Evolutionary conservation across 2,797 vertebrate species (phyloP).

Genomic region (Vultur gryphus): DNA sequence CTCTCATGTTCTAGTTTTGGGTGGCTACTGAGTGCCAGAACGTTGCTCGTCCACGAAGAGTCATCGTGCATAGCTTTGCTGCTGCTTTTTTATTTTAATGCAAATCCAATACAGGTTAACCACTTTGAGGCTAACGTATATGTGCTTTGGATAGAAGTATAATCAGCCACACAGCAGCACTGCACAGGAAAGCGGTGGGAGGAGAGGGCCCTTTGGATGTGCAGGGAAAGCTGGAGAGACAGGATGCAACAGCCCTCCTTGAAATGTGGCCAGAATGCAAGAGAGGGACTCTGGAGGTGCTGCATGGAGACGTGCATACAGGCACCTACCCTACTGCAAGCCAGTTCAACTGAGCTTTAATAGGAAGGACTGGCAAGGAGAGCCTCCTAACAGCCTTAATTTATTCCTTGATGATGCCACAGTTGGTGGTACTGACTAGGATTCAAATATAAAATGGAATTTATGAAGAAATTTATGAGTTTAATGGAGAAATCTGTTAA

Average conservation of each 20-base stretch:
- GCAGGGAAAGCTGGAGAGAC: not conserved
- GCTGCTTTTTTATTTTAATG: not conserved
- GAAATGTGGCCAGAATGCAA: not conserved
- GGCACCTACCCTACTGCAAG: not conserved
- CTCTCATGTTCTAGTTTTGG: not conserved
- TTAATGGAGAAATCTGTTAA: slow-evolving; percentile 63
- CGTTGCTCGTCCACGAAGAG: rapidly evolving
- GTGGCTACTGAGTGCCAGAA: not conserved
- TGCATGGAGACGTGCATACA: not conserved
- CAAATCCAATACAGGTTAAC: not conserved
- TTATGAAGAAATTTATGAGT: slow-evolving; percentile 59
- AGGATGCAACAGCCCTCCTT: not conserved
- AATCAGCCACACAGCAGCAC: not conserved
- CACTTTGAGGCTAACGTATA: not conserved
- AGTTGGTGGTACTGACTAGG: slow-evolving; percentile 40
- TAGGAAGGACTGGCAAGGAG: not conserved
- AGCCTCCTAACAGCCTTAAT: slow-evolving; percentile 1
- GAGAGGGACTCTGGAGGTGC: not conserved
- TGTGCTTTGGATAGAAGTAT: not conserved
- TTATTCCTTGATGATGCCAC: slow-evolving; percentile 47
- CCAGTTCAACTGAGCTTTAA: not conserved
- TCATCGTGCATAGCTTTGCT: not conserved
- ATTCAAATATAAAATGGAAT: slow-evolving; percentile 61
- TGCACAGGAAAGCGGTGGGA: not conserved
- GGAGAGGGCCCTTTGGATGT: not conserved